Conservation (phyloP, 1,140 invertebrate genomes). For the Zophobas morio region DNA sequence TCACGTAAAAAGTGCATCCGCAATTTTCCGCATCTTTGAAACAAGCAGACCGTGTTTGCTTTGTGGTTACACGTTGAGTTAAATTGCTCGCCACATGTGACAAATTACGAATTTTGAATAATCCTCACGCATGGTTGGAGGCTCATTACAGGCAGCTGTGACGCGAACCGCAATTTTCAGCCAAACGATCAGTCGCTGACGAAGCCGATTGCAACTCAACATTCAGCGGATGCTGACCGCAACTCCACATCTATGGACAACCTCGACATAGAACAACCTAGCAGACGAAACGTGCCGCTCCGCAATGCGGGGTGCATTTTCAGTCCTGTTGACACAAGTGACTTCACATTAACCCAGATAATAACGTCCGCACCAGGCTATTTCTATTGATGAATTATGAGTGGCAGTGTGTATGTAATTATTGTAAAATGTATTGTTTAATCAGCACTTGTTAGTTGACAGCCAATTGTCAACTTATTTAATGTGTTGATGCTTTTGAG, state of each 20-base stretch:
- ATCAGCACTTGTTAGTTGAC: too few species aligned
- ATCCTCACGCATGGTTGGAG: constrained; percentile 55
- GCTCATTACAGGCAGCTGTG: constrained; percentile 53
- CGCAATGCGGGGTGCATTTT: not conserved
- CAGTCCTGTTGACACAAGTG: too few species aligned
- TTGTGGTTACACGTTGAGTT: constrained; percentile 48
- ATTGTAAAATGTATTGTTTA: too few species aligned
- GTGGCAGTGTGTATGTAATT: too few species aligned
- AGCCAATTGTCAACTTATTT: too few species aligned
- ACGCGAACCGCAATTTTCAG: constrained; percentile 54
- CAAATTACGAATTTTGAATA: constrained; percentile 60
- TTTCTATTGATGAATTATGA: too few species aligned
- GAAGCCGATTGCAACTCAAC: constrained; percentile 33
- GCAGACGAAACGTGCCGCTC: constrained; percentile 23
- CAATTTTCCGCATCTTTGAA: constrained; percentile 47
- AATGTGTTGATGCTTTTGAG: too few species aligned
- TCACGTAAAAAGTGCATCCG: constrained; percentile 17
- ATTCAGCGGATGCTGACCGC: constrained; percentile 20
- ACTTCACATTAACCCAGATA: too few species aligned
- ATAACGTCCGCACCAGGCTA: too few species aligned
- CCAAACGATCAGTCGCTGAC: constrained; percentile 46
- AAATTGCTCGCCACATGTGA: constrained; percentile 58
- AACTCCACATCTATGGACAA: constrained; percentile 65
- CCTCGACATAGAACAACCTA: constrained; percentile 72
- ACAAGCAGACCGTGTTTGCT: constrained; percentile 50